These are phyloP conservation scores for Trichoplusia ni DNA, from an alignment of 1,140 invertebrate genomes.

Conservation along the genomic window DNA sequence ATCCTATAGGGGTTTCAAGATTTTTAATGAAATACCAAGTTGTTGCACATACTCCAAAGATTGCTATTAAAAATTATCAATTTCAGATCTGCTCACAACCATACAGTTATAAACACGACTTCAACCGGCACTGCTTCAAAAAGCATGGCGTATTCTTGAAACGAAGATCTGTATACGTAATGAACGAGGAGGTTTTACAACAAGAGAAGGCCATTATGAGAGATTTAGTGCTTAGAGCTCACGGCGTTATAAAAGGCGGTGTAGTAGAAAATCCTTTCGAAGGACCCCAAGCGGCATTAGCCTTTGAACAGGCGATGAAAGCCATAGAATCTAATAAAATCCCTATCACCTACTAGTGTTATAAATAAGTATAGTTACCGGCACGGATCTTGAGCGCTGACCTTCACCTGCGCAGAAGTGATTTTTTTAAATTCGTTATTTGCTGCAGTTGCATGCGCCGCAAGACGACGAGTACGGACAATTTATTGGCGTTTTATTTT, in stretches of 20 bases:
- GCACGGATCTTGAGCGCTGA: too few relatives aligned
- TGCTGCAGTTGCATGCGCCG: too few relatives aligned
- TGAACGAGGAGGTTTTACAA: slow-evolving; percentile 61
- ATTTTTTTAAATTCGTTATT: too few relatives aligned
- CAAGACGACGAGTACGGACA: too few relatives aligned
- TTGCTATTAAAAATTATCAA: neutral
- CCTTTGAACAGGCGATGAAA: slow-evolving; percentile 53
- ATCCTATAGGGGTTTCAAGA: too few relatives aligned
- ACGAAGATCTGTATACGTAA: slow-evolving; percentile 50
- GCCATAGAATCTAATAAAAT: slow-evolving; percentile 46
- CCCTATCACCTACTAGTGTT: too few relatives aligned
- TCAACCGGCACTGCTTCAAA: slow-evolving; percentile 66
- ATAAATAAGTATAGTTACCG: too few relatives aligned
- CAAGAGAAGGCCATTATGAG: slow-evolving; percentile 54
- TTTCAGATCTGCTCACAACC: slow-evolving; percentile 64
- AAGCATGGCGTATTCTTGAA: slow-evolving; percentile 65
- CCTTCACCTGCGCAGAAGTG: too few relatives aligned
- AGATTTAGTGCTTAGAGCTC: slow-evolving; percentile 44
- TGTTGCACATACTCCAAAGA: neutral
- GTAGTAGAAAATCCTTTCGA: slow-evolving; percentile 51
- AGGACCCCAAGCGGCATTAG: slow-evolving; percentile 48
- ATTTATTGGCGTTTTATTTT: too few relatives aligned
- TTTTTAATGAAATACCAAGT: neutral
- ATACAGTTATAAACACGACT: slow-evolving; percentile 68
- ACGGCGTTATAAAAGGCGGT: slow-evolving; percentile 41